Base-by-base conservation (phyloP, 1,140 invertebrate species). In the Ptiloglossa arizonensis region DNA sequence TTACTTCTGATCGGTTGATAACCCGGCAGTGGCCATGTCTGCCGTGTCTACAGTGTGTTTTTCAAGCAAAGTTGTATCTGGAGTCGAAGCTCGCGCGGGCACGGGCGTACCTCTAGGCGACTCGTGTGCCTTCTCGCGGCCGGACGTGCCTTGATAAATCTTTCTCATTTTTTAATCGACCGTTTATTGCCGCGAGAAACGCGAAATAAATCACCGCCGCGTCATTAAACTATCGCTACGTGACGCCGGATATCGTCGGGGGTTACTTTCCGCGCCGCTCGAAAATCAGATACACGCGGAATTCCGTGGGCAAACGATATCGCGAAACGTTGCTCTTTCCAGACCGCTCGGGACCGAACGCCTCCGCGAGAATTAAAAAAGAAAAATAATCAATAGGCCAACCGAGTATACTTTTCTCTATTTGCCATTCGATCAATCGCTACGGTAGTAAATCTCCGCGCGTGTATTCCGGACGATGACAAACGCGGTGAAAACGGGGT, bases 1-100 rank as follows among this genome's bases (percentile, higher is more conserved):
- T 86, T 86, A 86, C 85, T 86, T 72, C 83, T 74, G 85, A 86
- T 86, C 85, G 85, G 85, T 83, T 86, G 83, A 86, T 86, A 86
- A 86, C 80, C 64, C 73, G 72, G 74, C 82, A 85, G 82, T 85
- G 83, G 73, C 82, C 82, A 77, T 85, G 83, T 85, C 79, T 71
- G 80, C 77, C 78, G 71, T 86, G 81, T 86, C 85, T 86, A 80
- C 83, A 86, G 85, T 85, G 84, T 86, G 84, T 86, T 86, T 85
- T 82, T 86, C 76, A 82, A 85, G 59, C 81, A 80, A 81, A 52
- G 64, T 74, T 69, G 63, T 73, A 72, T 72, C 76, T 76, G 60
- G 52, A 27, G n/a, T 56, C 60, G 76, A 73, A 72, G 76, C 66
- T 78, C 59, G 75, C 44, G 19, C 76, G 52, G 48, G 56, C 69